Evolutionary conservation across 2,113 vertebrate species (phyloP).

Genomic region (Etheostoma cragini): DNA sequence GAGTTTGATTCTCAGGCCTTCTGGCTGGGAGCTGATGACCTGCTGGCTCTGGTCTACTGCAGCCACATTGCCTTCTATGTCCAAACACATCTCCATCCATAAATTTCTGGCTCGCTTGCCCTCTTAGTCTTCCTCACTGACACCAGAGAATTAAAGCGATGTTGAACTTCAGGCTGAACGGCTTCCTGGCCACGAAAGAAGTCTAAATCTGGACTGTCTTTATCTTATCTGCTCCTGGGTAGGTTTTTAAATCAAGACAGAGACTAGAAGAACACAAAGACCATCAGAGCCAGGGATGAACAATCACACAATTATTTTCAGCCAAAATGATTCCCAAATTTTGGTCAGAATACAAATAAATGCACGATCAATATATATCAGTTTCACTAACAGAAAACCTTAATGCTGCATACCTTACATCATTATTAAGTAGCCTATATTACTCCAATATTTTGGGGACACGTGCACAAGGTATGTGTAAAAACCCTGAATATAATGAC

Average conservation of each 20-base stretch:
- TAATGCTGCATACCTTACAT: too few species aligned
- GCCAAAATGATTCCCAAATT: not conserved
- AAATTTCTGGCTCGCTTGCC: conserved; percentile 20
- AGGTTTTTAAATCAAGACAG: not conserved
- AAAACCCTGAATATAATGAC: too few species aligned
- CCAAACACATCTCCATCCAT: conserved; percentile 40
- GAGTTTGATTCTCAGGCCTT: conserved; percentile 35
- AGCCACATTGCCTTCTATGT: conserved; percentile 48
- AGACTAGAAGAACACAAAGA: not conserved
- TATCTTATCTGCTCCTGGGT: not conserved
- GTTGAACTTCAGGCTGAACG: conserved; percentile 14
- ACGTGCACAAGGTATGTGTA: too few species aligned
- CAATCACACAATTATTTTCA: not conserved
- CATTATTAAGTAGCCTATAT: too few species aligned
- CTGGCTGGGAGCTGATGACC: conserved; percentile 47
- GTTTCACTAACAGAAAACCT: not conserved
- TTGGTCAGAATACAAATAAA: not conserved
- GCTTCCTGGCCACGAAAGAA: not conserved
- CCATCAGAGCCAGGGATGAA: not conserved
- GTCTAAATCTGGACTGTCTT: not conserved
- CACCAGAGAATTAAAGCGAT: conserved; percentile 18
- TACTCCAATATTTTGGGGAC: too few species aligned
- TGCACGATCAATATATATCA: not conserved
- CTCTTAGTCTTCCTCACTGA: not conserved
- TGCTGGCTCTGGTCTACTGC: conserved; percentile 35